Evolutionary conservation across 92 coral and sea anemone species (phyloP).

Genomic region (Porites evermanni): DNA sequence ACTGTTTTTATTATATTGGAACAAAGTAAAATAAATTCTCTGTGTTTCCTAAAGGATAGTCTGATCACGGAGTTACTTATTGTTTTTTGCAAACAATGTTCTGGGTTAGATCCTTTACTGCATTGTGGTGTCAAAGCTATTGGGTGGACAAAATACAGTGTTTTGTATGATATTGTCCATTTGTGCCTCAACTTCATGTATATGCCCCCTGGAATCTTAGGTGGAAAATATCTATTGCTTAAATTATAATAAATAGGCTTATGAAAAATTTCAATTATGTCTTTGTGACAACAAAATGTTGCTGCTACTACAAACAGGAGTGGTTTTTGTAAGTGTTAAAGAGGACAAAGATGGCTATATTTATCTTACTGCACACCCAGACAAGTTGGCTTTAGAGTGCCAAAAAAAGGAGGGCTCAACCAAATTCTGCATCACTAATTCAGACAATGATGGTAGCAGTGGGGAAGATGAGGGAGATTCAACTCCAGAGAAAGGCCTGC

Average conservation of each 20-base stretch:
- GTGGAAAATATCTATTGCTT: too few relatives aligned
- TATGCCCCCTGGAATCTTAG: too few relatives aligned
- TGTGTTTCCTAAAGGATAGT: background rate
- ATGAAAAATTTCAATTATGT: too few relatives aligned
- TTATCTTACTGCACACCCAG: conserved; percentile 83
- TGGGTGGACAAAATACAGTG: too few relatives aligned
- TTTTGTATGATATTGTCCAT: too few relatives aligned
- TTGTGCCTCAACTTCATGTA: too few relatives aligned
- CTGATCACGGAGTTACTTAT: too few relatives aligned
- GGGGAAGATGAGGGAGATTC: conserved; percentile 56
- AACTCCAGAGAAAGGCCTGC: conserved; percentile 50
- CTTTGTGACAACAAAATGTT: background rate
- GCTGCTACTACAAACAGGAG: conserved; percentile 53
- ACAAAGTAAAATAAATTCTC: background rate
- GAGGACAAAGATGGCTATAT: conserved; percentile 86
- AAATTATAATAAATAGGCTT: too few relatives aligned
- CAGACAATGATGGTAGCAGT: conserved; percentile 71
- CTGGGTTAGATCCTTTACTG: too few relatives aligned
- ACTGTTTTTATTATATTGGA: background rate
- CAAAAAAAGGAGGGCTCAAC: conserved; percentile 29
- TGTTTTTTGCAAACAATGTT: too few relatives aligned
- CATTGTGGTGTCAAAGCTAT: too few relatives aligned
- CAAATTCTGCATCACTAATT: conserved; percentile 38
- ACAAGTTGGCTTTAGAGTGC: conserved; percentile 73
- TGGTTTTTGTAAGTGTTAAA: conserved; percentile 79